phyloP scores from a whole-genome alignment of 2,888 invertebrate species.

The Thymelicus acteon region DNA sequence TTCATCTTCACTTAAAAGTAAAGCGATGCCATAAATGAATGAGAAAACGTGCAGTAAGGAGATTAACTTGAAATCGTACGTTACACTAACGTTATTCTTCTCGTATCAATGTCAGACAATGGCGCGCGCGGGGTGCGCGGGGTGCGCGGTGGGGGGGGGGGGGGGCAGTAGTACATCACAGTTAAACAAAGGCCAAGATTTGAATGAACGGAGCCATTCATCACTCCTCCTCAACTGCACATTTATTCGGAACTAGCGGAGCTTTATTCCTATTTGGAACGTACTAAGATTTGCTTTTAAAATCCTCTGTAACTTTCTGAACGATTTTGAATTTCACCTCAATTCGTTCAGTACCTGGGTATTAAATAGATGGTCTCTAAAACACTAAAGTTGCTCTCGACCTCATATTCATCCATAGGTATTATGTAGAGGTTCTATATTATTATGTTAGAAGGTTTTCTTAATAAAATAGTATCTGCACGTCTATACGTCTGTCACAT shows the following conservation, averaged over 20 bases:
- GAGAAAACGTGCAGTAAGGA: neutral
- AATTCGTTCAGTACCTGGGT: neutral
- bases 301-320: neutral
- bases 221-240: constrained; percentile 23
- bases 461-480: too few species aligned
- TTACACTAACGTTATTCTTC: neutral
- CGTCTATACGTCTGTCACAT: too few species aligned
- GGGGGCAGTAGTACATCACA: constrained; percentile 15
- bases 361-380: neutral
- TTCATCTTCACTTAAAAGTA: too few species aligned
- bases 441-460: too few species aligned
- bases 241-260: constrained; percentile 11
- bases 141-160: too few species aligned
- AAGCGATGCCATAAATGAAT: too few species aligned
- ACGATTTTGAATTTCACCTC: constrained; percentile 1
- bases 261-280: constrained; percentile 20
- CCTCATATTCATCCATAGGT: too few species aligned
- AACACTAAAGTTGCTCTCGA: too few species aligned
- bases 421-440: too few species aligned
- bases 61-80: neutral
- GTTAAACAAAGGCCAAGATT: constrained; percentile 26
- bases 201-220: constrained; percentile 28
- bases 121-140: neutral
- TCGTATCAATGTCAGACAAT: neutral
- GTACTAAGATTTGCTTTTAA: constrained; percentile 16